Evolutionary conservation across 1,140 invertebrate species (phyloP).

Genomic region (Drosophila grimshawi): DNA sequence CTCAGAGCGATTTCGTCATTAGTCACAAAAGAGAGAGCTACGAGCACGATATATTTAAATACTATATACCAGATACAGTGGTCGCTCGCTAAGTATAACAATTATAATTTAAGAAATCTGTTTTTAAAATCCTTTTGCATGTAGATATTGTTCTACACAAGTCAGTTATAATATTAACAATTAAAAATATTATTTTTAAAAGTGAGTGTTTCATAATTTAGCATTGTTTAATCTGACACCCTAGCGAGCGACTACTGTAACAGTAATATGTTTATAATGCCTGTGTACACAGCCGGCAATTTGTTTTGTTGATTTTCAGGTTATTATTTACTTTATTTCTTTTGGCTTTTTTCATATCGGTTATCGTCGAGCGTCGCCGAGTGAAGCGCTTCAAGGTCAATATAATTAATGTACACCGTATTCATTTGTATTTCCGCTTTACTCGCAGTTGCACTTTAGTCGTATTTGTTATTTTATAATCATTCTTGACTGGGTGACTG

Average conservation of each 20-base stretch:
- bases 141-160: too few relatives aligned
- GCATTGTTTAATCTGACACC: too few relatives aligned
- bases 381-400: constrained; percentile 59
- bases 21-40: constrained; percentile 47
- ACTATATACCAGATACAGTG: constrained; percentile 23
- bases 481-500: constrained; percentile 36
- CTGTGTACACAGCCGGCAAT: constrained; percentile 30
- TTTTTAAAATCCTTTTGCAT: neutral
- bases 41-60: constrained; percentile 26
- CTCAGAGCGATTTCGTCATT: constrained; percentile 40
- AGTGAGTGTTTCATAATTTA: neutral
- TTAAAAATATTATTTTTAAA: neutral
- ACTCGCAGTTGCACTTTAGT: neutral
- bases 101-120: too few relatives aligned
- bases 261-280: constrained; percentile 20
- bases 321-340: constrained; percentile 21
- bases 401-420: constrained; percentile 53
- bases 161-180: neutral
- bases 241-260: constrained; percentile 3
- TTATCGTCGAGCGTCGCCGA: constrained; percentile 38
- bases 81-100: neutral
- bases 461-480: constrained; percentile 48
- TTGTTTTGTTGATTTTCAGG: constrained; percentile 48
- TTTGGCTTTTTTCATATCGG: constrained; percentile 23
- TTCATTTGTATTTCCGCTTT: constrained; percentile 58